phyloP scores from a whole-genome alignment of 2,888 invertebrate species.

The Drosophila buzzatii region DNA sequence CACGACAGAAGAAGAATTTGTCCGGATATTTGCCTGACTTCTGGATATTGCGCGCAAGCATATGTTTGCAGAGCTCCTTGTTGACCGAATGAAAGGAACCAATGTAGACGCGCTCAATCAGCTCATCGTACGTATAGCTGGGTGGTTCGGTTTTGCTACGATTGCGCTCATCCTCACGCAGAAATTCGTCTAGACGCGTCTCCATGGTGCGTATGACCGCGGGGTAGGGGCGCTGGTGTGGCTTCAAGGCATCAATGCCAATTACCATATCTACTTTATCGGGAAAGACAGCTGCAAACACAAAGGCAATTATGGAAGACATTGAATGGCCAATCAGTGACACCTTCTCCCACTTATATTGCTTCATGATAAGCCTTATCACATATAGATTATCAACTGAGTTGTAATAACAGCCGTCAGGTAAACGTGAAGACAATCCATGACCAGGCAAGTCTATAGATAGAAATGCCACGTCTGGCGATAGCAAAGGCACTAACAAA shows the following conservation, averaged over 20 bases:
- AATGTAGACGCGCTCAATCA: constrained; percentile 87
- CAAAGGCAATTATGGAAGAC: constrained; percentile 88
- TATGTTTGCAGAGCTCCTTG: constrained; percentile 86
- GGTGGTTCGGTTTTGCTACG: constrained; percentile 87
- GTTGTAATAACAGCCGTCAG: constrained; percentile 87
- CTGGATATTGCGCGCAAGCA: constrained; percentile 87
- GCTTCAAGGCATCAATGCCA: constrained; percentile 83
- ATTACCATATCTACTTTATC: constrained; percentile 84
- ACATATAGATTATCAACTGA: constrained; percentile 85
- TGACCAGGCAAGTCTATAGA: constrained; percentile 91
- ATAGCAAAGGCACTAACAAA: constrained; percentile 88
- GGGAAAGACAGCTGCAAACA: constrained; percentile 88
- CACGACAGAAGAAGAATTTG: constrained; percentile 89
- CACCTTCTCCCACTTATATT: constrained; percentile 90
- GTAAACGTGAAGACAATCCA: constrained; percentile 89
- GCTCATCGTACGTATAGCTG: constrained; percentile 88
- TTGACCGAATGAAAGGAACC: constrained; percentile 88
- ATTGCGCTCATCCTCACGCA: constrained; percentile 85
- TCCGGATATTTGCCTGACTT: constrained; percentile 87
- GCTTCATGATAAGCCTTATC: constrained; percentile 87
- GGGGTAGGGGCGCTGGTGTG: constrained; percentile 78
- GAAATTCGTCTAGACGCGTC: constrained; percentile 85
- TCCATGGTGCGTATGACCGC: constrained; percentile 83
- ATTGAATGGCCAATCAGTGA: constrained; percentile 90
- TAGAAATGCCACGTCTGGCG: constrained; percentile 86